Evolutionary conservation across 1,140 invertebrate genomes (phyloP).

Genomic region (Brachystomella parvula): DNA sequence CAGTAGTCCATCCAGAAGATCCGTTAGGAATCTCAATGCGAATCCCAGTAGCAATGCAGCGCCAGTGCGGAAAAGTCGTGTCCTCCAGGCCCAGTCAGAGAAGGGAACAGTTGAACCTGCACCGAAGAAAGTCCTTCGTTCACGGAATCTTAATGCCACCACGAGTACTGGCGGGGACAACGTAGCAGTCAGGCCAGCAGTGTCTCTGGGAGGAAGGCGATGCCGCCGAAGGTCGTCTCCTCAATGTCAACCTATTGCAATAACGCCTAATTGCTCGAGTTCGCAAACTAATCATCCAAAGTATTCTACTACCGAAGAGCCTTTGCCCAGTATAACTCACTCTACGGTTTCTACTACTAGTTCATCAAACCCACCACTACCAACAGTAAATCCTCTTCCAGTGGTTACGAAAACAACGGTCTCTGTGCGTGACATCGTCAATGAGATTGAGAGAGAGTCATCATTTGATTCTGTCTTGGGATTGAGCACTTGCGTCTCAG

Average conservation of each 20-base stretch:
- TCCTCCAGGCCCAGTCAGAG: background rate
- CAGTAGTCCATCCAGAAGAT: background rate
- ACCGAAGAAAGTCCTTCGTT: conserved; percentile 24
- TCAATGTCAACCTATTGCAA: background rate
- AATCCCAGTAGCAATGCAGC: background rate
- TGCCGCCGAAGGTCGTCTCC: background rate
- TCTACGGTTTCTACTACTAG: conserved; percentile 5
- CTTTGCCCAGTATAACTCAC: background rate
- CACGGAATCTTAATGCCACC: conserved; percentile 26
- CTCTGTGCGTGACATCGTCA: background rate
- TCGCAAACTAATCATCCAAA: background rate
- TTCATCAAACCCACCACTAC: background rate
- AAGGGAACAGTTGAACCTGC: background rate
- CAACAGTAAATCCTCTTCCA: background rate
- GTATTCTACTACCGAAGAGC: background rate
- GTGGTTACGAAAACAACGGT: background rate
- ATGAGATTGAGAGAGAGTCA: background rate
- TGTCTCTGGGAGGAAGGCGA: background rate
- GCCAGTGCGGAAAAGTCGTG: background rate
- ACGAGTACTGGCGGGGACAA: too few species aligned
- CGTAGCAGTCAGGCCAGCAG: background rate
- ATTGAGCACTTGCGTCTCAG: background rate
- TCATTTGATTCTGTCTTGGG: background rate
- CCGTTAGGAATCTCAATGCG: background rate
- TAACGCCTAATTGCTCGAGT: background rate